Evolutionary conservation across 1,140 invertebrate genomes (phyloP), one percentile per base, ranked within the genome.

Genomic region (Macrotrachela quadricornifera): DNA sequence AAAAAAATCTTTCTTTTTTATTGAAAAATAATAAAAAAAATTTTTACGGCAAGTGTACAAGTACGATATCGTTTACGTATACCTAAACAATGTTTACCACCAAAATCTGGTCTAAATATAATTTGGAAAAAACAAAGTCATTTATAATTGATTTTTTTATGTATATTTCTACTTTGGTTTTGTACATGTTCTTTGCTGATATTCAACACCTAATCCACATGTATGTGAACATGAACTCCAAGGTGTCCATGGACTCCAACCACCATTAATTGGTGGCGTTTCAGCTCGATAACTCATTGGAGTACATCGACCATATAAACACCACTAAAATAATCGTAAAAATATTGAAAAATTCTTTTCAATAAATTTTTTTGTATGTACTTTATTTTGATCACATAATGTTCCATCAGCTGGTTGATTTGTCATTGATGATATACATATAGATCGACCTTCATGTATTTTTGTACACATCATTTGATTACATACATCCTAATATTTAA

Each of bases 231-330:
- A 42, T 30, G 21, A 30, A 30, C 21, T 30, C 21, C 21, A 30
- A 30, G 21, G 21, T 30, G 41, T 44, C 54, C 54, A 55, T 18
- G 46, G 30, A 9, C 48, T 36, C 54, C 54, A 55, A n/a, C 41
- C 39, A n/a, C 54, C 54, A 42, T 55, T 4, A 8, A 50, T 47
- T 15, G 53, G 53, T 46, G 44, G 40, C 11, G 41, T 18, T 13
- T 30, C 21, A 30, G 21, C 21, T 4, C 40, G 21, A 30, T 30
- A 30, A 30, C 8, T 30, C 21, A 57, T 72, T 59, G 57, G 55
- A 8, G 83, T 78, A 65, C 86, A 92, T 55, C 79, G 69, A 15
- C 85, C 82, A 46, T 77, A 72, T 51, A 81, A 76, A 64, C 86
- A 91, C 81, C 83, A 87, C 65, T 80, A 81, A 83, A 49, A 78